These are phyloP conservation scores for Drosophila merina DNA, from an alignment of 2,888 invertebrate species.

Conservation along the genomic window DNA sequence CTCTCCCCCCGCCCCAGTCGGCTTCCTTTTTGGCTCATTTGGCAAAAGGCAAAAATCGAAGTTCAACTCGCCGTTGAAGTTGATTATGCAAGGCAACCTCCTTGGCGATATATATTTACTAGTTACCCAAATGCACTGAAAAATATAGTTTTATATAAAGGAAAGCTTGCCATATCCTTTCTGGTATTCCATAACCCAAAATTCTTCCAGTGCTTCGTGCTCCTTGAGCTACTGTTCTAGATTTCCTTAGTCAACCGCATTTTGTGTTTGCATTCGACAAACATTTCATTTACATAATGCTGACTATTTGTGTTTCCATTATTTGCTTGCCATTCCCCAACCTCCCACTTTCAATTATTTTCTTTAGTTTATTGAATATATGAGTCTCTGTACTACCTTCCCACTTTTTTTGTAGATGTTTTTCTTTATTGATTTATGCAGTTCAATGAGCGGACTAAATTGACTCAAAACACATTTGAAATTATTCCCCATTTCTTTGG, in stretches of 20 bases:
- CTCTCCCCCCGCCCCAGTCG: background rate
- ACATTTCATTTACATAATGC: constrained; percentile 78
- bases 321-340: constrained; percentile 52
- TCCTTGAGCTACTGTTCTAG: constrained; percentile 36
- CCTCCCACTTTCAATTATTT: background rate
- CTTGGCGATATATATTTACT: constrained; percentile 24
- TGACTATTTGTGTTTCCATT: constrained; percentile 60
- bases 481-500: constrained; percentile 10
- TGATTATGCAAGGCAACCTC: constrained; percentile 72
- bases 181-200: too few species aligned
- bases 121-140: constrained; percentile 1
- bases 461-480: constrained; percentile 27
- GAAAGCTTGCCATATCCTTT: background rate
- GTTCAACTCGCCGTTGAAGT: constrained; percentile 53
- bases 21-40: constrained; percentile 33
- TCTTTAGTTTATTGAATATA: constrained; percentile 56
- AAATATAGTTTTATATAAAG: background rate
- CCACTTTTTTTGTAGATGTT: constrained; percentile 19
- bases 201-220: constrained; percentile 1
- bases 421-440: constrained; percentile 44
- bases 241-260: constrained; percentile 34
- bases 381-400: background rate
- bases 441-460: constrained; percentile 26
- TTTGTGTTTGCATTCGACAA: constrained; percentile 58
- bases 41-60: constrained; percentile 61